phyloP scores from a whole-genome alignment of 2,797 vertebrate species.

The Cuculus canorus region DNA sequence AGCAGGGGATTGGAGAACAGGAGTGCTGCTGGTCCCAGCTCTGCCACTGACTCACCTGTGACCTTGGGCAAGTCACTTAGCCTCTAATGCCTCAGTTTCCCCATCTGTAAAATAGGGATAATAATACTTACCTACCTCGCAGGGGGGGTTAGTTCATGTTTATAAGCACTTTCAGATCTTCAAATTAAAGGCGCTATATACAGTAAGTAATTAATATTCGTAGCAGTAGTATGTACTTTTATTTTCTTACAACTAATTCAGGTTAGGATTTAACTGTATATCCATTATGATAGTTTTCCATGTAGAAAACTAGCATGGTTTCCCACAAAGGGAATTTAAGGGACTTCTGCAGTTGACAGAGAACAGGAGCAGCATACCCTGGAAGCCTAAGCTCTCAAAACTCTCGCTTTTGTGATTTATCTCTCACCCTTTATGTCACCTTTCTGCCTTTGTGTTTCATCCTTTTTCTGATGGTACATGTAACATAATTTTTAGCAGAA shows the following conservation, averaged over 20 bases:
- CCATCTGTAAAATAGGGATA: slow-evolving; percentile 72
- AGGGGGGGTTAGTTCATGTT: slow-evolving; percentile 56
- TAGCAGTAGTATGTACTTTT: slow-evolving; percentile 23
- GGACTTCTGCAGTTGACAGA: neutral
- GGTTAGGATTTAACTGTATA: slow-evolving; percentile 15
- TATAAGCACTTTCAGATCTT: slow-evolving; percentile 54
- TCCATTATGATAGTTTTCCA: neutral
- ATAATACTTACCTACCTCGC: slow-evolving; percentile 67
- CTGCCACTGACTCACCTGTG: slow-evolving; percentile 25
- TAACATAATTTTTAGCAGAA: slow-evolving; percentile 24
- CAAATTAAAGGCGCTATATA: slow-evolving; percentile 55
- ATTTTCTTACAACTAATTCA: slow-evolving; percentile 49
- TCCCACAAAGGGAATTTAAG: slow-evolving; percentile 21
- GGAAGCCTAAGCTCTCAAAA: slow-evolving; percentile 16
- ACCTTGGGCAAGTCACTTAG: slow-evolving; percentile 69
- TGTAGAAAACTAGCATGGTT: slow-evolving; percentile 25
- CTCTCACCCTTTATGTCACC: neutral
- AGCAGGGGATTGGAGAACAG: neutral
- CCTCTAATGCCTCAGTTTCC: slow-evolving; percentile 59
- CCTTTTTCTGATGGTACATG: neutral
- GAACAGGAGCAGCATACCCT: neutral
- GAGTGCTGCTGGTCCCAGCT: neutral
- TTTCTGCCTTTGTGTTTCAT: neutral
- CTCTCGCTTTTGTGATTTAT: slow-evolving; percentile 10
- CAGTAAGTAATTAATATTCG: neutral